Evolutionary conservation across 2,797 vertebrate genomes (phyloP), one percentile per base, ranked within the genome.

Genomic region (Macropus fuliginosus): DNA sequence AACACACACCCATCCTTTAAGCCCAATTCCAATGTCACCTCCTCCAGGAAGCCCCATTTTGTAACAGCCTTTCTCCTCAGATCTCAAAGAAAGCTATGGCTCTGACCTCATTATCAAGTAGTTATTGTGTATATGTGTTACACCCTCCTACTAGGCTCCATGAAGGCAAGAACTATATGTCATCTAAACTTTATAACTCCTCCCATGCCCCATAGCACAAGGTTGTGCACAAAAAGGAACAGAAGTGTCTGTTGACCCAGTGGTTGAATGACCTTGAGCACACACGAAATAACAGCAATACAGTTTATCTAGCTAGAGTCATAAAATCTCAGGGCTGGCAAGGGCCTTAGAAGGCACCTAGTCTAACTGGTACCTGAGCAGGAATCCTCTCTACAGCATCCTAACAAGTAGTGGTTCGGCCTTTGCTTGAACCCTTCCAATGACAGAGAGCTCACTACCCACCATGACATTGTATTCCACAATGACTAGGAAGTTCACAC

Each of bases 241-340:
- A 57, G 6, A 95, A 34, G 34, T 28, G 92, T 96, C 81, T 93
- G 9, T 91, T 94, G 55, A 97, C 13, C 96, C 1, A 55, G 4
- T 54, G 91, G 55, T 29, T 94, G 5, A 90, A 28, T 62, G 55
- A 27, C 81, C 91, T 95, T 56, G n/a, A 40, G 31, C 13, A 62
- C 3, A 34, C 59, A 62, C 12, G 34, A 90, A 89, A 81, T 56
- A 96, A 46, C 54, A 91, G 54, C 94, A 4, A 55, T 31, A 92
- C 29, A 34, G 34, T 31, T 62, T 62, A 34, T 13, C 1, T 93
- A 66, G 91, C 66, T 18, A 62, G 59, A 62, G 13, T 34, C 59
- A 34, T 62, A 34, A 62, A 34, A 34, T 62, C 31, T 62, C 59
- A 34, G 29, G 31, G 12, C 31, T 62, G 59, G 29, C 29, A 62